These are phyloP conservation scores for Garra rufa DNA, from an alignment of 2,113 vertebrate species.

Conservation along the genomic window DNA sequence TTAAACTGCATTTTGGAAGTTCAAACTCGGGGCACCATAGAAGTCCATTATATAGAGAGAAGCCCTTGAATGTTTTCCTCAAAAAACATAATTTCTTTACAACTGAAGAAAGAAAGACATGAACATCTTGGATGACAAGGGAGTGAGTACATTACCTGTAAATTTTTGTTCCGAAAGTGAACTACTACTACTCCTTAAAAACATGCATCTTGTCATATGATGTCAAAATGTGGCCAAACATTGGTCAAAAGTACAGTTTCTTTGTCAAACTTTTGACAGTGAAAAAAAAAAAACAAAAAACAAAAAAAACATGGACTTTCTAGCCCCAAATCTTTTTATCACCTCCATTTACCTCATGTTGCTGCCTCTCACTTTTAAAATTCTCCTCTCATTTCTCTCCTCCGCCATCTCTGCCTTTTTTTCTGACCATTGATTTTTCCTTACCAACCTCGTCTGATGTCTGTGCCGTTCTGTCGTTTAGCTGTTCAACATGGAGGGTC, in stretches of 20 bases:
- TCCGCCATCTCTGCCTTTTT: not conserved
- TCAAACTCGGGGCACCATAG: too few relatives aligned
- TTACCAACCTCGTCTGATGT: not conserved
- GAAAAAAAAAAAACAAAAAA: not conserved
- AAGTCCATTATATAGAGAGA: too few relatives aligned
- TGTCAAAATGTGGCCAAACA: not conserved
- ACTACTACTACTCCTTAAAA: too few relatives aligned
- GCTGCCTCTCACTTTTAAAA: not conserved
- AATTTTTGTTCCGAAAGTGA: too few relatives aligned
- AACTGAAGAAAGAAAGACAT: too few relatives aligned
- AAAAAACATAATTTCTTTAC: too few relatives aligned
- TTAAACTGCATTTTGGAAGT: too few relatives aligned
- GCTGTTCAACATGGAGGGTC: not conserved
- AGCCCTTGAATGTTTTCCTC: too few relatives aligned
- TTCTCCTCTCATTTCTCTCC: slow-evolving; percentile 8
- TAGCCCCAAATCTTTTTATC: not conserved
- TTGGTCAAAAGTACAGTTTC: not conserved
- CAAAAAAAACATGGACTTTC: not conserved
- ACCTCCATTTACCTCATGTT: not conserved
- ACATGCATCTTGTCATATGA: not conserved
- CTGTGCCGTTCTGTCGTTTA: slow-evolving; percentile 6
- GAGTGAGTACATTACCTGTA: too few relatives aligned
- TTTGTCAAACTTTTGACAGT: not conserved
- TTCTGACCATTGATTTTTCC: not conserved
- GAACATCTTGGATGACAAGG: too few relatives aligned